A percentile compares a stretch with the other conserved stretches of the same genome.
These are phyloP conservation scores for Saccostrea cuccullata DNA, from an alignment of 1,140 invertebrate species.

Conservation along the genomic window DNA sequence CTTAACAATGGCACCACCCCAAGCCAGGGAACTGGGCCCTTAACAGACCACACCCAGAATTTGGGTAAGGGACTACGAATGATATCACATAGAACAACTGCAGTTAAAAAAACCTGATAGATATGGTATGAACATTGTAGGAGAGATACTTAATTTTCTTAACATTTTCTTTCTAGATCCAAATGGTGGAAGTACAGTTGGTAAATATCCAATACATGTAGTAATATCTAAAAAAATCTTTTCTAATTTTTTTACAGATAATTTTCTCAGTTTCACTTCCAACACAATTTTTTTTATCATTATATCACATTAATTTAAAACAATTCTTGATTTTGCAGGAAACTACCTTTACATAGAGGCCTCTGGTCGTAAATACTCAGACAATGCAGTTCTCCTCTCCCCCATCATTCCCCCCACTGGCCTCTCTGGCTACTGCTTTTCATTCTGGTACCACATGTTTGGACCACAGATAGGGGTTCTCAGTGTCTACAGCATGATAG, in stretches of 20 bases:
- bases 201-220: not conserved
- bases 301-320: no score
- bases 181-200: slow-evolving; percentile 12
- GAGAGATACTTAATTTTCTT: not conserved
- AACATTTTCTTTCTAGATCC: slow-evolving; percentile 10
- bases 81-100: not conserved
- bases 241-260: not conserved
- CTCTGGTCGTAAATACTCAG: slow-evolving; percentile 55
- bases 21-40: slow-evolving; percentile 71
- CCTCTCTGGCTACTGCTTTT: slow-evolving; percentile 62
- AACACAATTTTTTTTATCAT: no score
- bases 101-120: not conserved
- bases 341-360: slow-evolving; percentile 70
- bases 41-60: slow-evolving; percentile 78
- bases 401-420: slow-evolving; percentile 60
- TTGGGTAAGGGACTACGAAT: slow-evolving; percentile 16
- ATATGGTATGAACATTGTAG: not conserved
- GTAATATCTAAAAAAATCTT: slow-evolving; percentile 11
- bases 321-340: slow-evolving; percentile 46
- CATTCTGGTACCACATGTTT: slow-evolving; percentile 89
- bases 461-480: slow-evolving; percentile 78
- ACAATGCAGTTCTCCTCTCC: slow-evolving; percentile 65
- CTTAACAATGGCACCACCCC: slow-evolving; percentile 58
- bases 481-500: slow-evolving; percentile 65
- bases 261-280: no score